Evolutionary conservation across 2,888 invertebrate species (phyloP).

Genomic region (Anoncus sp.): DNA sequence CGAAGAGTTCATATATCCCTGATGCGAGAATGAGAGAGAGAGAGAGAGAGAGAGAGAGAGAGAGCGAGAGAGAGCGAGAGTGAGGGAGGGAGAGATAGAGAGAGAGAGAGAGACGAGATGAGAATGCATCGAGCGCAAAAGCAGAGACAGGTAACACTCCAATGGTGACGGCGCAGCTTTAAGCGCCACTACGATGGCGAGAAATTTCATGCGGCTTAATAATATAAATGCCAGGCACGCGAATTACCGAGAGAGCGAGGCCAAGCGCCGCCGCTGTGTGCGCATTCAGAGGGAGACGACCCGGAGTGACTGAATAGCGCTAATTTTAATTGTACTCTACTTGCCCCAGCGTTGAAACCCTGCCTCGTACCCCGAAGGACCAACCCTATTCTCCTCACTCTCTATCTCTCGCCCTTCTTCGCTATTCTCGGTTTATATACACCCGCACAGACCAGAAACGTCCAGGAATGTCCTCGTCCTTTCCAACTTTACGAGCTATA

Average conservation of each 20-base stretch:
- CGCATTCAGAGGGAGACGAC: constrained; percentile 27
- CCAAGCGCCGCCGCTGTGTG: too few relatives aligned
- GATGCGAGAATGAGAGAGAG: constrained; percentile 19
- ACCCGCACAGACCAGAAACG: background rate
- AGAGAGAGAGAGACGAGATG: constrained; percentile 9
- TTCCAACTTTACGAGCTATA: background rate
- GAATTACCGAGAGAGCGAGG: constrained; percentile 71
- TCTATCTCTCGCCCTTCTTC: constrained; percentile 25
- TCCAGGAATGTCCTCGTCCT: constrained; percentile 4
- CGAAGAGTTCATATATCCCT: constrained; percentile 3
- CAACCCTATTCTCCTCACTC: constrained; percentile 28
- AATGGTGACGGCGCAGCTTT: constrained; percentile 49
- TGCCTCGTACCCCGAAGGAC: constrained; percentile 42
- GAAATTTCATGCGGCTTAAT: constrained; percentile 79
- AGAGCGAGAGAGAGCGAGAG: constrained; percentile 7
- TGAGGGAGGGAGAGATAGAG: constrained; percentile 19
- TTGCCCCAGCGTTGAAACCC: constrained; percentile 64
- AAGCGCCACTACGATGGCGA: constrained; percentile 61
- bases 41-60: constrained; percentile 12
- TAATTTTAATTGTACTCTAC: constrained; percentile 81
- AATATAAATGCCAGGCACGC: constrained; percentile 80
- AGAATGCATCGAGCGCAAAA: constrained; percentile 21
- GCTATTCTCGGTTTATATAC: background rate
- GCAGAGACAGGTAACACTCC: constrained; percentile 40
- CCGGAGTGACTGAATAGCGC: constrained; percentile 79